A percentile compares a stretch with the other conserved stretches of the same genome.
These are phyloP conservation scores for Agapornis canus DNA, from an alignment of 2,797 vertebrate genomes.

Conservation along the genomic window DNA sequence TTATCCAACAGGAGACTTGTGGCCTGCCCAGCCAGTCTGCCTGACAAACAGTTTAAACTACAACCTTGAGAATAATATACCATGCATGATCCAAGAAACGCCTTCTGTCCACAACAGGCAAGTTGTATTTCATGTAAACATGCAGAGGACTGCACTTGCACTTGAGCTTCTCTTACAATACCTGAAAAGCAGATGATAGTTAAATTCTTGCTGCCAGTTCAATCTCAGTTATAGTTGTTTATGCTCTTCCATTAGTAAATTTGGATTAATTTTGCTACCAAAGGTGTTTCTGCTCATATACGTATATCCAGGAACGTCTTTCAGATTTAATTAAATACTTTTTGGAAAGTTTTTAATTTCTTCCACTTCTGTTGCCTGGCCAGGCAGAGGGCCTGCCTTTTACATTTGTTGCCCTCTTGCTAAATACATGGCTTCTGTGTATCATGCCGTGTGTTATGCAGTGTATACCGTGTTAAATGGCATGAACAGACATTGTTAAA, in stretches of 20 bases:
- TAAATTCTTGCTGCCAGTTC: neutral
- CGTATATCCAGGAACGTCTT: neutral
- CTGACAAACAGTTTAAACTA: constrained; percentile 90
- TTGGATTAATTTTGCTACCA: neutral
- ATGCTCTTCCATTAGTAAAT: neutral
- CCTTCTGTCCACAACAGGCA: constrained; percentile 85
- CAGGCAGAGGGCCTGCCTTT: neutral
- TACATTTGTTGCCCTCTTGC: neutral
- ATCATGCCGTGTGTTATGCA: neutral
- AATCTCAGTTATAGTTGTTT: neutral
- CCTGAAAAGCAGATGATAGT: neutral
- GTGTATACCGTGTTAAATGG: neutral
- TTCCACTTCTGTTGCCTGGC: neutral
- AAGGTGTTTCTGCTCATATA: neutral
- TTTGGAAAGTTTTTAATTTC: neutral
- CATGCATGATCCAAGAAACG: constrained; percentile 82
- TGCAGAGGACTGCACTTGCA: neutral
- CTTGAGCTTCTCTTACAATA: neutral
- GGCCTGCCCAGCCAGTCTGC: constrained; percentile 87
- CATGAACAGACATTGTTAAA: neutral
- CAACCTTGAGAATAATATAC: constrained; percentile 82
- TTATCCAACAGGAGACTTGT: constrained; percentile 86
- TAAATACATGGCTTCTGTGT: neutral
- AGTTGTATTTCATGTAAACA: neutral
- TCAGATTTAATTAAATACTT: neutral